Base-by-base conservation (phyloP, 2,113 vertebrate species). In the Physeter macrocephalus region DNA sequence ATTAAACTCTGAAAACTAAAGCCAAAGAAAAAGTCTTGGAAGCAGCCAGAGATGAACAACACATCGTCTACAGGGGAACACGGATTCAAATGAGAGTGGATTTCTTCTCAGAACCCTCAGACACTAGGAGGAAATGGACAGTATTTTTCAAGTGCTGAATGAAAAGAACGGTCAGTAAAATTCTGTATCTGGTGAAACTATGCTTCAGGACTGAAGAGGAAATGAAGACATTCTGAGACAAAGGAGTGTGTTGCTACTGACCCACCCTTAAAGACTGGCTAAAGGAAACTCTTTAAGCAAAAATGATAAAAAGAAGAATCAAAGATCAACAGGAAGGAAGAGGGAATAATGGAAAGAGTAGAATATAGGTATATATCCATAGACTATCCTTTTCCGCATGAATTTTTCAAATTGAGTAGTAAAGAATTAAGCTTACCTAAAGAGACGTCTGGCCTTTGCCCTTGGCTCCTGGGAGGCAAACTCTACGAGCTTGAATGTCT, bases 1-100 rank as follows among this genome's bases (percentile, higher is more conserved):
- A 39, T 72, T n/a, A 94, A 89, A 52, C 10, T 46, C 39, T 41
- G 85, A 94, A 83, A 64, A 83, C 31, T 49, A 75, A 75, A 90
- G 27, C 54, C 62, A 52, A 57, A 34, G 20, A 17, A 52, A 52
- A 52, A 52, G 2, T 52, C 77, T 74, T 54, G 77, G 34, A 75
- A 84, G 59, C 46, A 64, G 69, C 3, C 36, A 88, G 64, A 64
- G 41, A 52, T 17, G 61, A 49, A 36, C 10, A 57, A 5, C 46
- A 57, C 25, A 54, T 25, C 66, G 36, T 36, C 46, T 57, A 3
- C 12, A 54, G 25, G 27, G 29, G 6, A 83, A 67, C 15, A 83
- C 1, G 2, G 82, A 23, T 57, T 75, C 46, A 23, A 82, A 66
- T 29, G 12, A 83, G 31, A 75, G 17, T 69, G 64, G 31, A 36